Conservation (phyloP, 2,888 invertebrate species). For the Drosophila putrida region DNA sequence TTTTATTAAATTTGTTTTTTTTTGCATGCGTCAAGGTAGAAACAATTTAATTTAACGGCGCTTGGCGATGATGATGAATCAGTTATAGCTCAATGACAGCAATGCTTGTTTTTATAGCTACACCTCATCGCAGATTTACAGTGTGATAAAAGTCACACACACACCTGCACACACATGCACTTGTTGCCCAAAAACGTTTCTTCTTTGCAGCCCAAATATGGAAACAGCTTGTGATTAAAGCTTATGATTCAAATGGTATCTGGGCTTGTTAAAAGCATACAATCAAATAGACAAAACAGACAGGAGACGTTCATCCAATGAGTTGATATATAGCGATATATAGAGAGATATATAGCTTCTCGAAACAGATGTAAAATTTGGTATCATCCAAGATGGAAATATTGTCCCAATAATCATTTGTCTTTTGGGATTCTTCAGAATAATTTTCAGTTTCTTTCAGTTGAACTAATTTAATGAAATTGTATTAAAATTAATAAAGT, state of each 20-base stretch:
- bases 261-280: neutral
- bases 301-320: too few species aligned
- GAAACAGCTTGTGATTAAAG: neutral
- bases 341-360: too few species aligned
- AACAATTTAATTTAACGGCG: slow-evolving; percentile 56
- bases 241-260: neutral
- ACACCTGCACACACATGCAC: slow-evolving; percentile 1
- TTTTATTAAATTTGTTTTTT: slow-evolving; percentile 4
- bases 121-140: slow-evolving; percentile 26
- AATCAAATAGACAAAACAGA: neutral
- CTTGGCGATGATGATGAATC: slow-evolving; percentile 51
- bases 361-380: too few species aligned
- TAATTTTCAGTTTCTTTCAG: too few species aligned
- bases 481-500: too few species aligned
- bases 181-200: slow-evolving; percentile 29
- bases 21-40: slow-evolving; percentile 53
- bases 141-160: slow-evolving; percentile 33
- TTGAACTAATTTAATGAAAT: too few species aligned
- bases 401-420: too few species aligned
- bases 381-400: too few species aligned
- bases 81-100: slow-evolving; percentile 48
- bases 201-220: slow-evolving; percentile 10
- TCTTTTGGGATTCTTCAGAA: too few species aligned
- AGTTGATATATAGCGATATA: too few species aligned
- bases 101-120: slow-evolving; percentile 38